Base-by-base conservation (phyloP, 2,888 invertebrate species). In the Pasiphila rectangulata region DNA sequence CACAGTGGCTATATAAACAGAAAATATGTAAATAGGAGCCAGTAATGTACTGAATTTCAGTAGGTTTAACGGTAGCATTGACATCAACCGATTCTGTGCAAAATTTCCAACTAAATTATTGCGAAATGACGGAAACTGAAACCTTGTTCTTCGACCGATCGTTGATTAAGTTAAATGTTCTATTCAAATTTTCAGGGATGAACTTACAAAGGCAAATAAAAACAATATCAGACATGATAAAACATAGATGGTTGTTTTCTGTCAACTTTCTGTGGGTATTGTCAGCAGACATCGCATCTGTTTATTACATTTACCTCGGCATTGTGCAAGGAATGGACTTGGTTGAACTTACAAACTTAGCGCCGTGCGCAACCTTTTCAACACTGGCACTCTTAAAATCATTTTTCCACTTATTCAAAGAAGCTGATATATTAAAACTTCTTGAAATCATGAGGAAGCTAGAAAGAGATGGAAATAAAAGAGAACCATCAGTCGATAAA, bases 321-420 rank as follows among this genome's bases (percentile, higher is more conserved):
- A 53, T 66, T 4, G 2, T 30, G 1, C 51, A 53, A 5, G 69
- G 67, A 0, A 64, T 59, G 17, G 55, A 57, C 21, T 65, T 74
- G 6, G 57, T 66, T 3, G 69, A 70, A 38, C 30, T 72, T 0
- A 70, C 74, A 0, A 67, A 61, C 24, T 45, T 73, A 0, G 66
- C 67, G 1, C 71, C 73, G 2, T 70, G 73, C 5, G 4, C 60
- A 0, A 61, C 61, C 0, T 49, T 66, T 3, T 48, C 66, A 1
- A 47, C 66, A 3, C 52, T 72, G 4, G 55, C 61, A 1, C 46
- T 60, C 30, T 43, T 64, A 2, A 73, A 72, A 46, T 62, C 67
- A 1, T 6, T 61, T 9, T 63, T 49, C 10, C 55, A 66, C 13
- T 20, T 59, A 0, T 37, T 53, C 1, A 49, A 66, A 13, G 66